Base-by-base conservation (phyloP, 2,888 invertebrate genomes). In the Leucoma salicis region DNA sequence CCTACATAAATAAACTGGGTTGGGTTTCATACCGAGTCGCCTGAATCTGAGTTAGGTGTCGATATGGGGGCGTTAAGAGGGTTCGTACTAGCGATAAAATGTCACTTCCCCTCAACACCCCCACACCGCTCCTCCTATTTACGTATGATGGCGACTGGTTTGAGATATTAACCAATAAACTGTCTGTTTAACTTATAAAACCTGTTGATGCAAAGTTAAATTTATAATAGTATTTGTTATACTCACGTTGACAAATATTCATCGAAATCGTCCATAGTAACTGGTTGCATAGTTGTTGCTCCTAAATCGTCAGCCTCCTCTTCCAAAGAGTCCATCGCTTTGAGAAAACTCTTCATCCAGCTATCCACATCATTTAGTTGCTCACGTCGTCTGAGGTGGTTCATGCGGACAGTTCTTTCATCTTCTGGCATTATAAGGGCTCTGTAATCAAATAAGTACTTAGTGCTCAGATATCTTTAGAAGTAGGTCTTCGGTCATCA, bases 381-480 rank as follows among this genome's bases (percentile, higher is more conserved):
- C 70, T 97, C 97, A 5, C 97, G 91, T 31, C 95, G 91, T 43
- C 96, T 89, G 27, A 97, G 82, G 66, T 95, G 94, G 63, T 95
- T 96, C 96, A 97, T 97, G 31, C 97, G 92, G 2, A 97, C 91
- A 12, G 93, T 94, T 11, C 96, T 88, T 74, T 97, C 97, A 66
- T 97, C 97, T 69, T 96, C 95, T 0, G 96, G 96, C 97, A 97
- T 97, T 36, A 95, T 95, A 0, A 97, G 82, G 0, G 97, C 97
- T 70, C 95, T 93, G 75, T 2, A 73, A 73, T 10, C 14, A 16
- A 31, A 16, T 14, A 16, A n/a, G n/a, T n/a, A 8, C 8, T 21
- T 21, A 21, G 21, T 21, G 4, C 8, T 21, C 8, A 21, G 5
- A 21, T 21, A 4, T 21, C 8, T 21, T 8, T 21, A 21, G 8